Conservation (phyloP, 2,888 invertebrate species). For the Andricus curvator region DNA sequence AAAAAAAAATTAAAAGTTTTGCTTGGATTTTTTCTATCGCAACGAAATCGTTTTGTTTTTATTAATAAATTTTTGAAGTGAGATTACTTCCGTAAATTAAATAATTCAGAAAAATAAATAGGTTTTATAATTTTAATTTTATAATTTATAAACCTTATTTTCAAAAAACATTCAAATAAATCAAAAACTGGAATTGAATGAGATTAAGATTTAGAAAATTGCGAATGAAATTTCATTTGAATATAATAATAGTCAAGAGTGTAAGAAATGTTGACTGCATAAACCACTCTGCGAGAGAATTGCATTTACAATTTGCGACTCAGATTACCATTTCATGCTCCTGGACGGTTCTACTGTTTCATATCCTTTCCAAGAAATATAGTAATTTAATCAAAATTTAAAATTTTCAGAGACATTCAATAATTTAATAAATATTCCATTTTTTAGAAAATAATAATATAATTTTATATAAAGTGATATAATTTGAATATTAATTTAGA, state of each 20-base stretch:
- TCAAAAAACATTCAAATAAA: not conserved
- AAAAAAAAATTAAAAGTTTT: too few species aligned
- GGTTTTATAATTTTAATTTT: too few species aligned
- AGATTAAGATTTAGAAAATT: not conserved
- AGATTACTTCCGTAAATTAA: too few species aligned
- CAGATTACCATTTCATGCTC: constrained; percentile 19
- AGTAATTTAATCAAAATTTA: constrained; percentile 33
- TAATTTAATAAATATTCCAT: not conserved
- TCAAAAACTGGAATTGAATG: not conserved
- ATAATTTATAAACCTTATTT: too few species aligned
- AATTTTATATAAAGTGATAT: too few species aligned
- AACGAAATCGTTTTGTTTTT: too few species aligned
- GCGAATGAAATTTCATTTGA: constrained; percentile 4
- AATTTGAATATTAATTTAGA: too few species aligned
- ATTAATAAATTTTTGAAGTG: too few species aligned
- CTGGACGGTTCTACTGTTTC: constrained; percentile 29
- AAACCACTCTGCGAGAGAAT: constrained; percentile 29
- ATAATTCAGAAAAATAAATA: too few species aligned
- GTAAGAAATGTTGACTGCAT: constrained; percentile 17
- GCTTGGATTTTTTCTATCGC: too few species aligned
- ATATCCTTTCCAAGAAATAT: constrained; percentile 22
- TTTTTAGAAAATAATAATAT: too few species aligned
- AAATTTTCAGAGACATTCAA: not conserved
- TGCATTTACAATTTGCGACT: constrained; percentile 33
- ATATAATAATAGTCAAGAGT: constrained; percentile 9